Evolutionary conservation across 2,888 invertebrate genomes (phyloP), one percentile per base, ranked within the genome.

Genomic region (Eristalinus sepulchralis): DNA sequence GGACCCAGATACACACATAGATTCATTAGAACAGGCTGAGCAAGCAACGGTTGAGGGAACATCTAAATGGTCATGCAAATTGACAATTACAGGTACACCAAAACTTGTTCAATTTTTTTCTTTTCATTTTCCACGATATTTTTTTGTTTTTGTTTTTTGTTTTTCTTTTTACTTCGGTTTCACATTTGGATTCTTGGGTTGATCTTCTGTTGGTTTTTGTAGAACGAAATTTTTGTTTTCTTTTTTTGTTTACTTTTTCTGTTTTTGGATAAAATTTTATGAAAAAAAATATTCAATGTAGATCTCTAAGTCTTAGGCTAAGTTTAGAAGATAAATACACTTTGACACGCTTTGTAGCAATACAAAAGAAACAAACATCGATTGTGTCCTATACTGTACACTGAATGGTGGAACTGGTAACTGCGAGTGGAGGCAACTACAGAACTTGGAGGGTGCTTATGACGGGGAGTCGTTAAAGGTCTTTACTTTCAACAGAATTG

Each of bases 51-150:
- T 98, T 94, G 98, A 98, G 95, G 98, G 98, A 94, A 98, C 98
- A 92, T 98, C 98, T 94, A 98, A 98, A 95, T 98, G 98, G 98
- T 98, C 98, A 94, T 98, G 98, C 96, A 98, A 98, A 96, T 98
- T 98, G 95, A 98, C 98, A 94, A 98, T 98, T 93, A 98, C 98
- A 98, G 98, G 98, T 98, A 96, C 91, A 90, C 90, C 88, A 75
- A 57, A 57, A 57, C 57, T 57, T 57, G 57, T 57, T n/a, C 22
- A 24, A n/a, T 17, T 62, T 59, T 36, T 10, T 53, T 62, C 36
- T 60, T 57, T 55, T 47, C 57, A 63, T 62, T 80, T 66, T 76
- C 31, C 47, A 47, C 39, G 0, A 20, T 31, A 20, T 11, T 20
- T 64, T 64, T 33, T 63, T 33, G 39, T 47, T 36, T 13, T 36